Conservation (phyloP, 2,888 invertebrate species). For the Apotomis turbidana region DNA sequence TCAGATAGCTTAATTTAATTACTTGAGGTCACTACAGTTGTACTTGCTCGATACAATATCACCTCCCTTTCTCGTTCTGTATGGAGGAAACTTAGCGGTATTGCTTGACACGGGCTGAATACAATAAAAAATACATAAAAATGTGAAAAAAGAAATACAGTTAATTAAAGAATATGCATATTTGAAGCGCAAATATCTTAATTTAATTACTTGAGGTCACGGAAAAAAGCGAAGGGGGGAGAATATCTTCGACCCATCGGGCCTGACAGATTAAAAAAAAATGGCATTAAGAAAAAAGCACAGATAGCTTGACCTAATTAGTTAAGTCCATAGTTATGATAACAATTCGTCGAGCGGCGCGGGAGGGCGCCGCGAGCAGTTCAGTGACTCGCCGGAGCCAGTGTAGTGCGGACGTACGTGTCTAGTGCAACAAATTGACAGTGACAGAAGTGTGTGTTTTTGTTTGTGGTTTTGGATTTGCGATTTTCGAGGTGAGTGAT, state of each 20-base stretch:
- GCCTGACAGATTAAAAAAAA: conserved; percentile 16
- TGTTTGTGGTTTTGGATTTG: conserved; percentile 45
- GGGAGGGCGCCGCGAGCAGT: conserved; percentile 56
- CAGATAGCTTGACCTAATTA: conserved; percentile 69
- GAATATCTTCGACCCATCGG: background rate
- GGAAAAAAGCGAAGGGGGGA: too few species aligned
- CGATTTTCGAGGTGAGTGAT: conserved; percentile 37
- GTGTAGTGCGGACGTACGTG: conserved; percentile 57
- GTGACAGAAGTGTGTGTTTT: conserved; percentile 72
- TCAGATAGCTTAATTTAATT: too few species aligned
- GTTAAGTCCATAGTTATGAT: conserved; percentile 71
- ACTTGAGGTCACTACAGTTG: too few species aligned
- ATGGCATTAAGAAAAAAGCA: conserved; percentile 8
- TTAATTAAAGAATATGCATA: too few species aligned
- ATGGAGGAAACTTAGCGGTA: too few species aligned
- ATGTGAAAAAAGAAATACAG: too few species aligned
- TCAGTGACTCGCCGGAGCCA: conserved; percentile 72
- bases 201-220: too few species aligned
- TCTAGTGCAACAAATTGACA: conserved; percentile 42
- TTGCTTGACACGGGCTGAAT: too few species aligned
- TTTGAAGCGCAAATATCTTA: too few species aligned
- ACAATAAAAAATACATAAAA: too few species aligned
- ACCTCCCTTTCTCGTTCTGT: too few species aligned
- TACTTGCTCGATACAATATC: too few species aligned
- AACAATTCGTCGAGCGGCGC: conserved; percentile 68